phyloP scores from a whole-genome alignment of 1,140 invertebrate species.

The Ectropis grisescens region DNA sequence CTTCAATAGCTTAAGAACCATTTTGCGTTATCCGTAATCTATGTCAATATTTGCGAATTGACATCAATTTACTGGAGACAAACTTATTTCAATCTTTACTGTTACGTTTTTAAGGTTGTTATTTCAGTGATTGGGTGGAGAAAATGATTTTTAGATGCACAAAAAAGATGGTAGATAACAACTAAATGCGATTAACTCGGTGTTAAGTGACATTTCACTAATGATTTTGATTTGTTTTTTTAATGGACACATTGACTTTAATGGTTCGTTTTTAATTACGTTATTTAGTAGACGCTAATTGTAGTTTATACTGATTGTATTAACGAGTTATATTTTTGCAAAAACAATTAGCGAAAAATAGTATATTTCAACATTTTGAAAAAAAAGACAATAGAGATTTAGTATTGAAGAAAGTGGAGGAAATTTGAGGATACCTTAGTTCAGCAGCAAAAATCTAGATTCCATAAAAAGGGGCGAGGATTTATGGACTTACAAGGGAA shows the following conservation, averaged over 20 bases:
- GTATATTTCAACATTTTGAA: too few species aligned
- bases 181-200: constrained; percentile 50
- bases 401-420: too few species aligned
- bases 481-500: too few species aligned
- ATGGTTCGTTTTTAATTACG: too few species aligned
- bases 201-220: constrained; percentile 50
- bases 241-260: background rate
- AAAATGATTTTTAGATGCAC: constrained; percentile 27
- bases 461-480: too few species aligned
- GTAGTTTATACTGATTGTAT: too few species aligned
- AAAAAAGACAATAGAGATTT: too few species aligned
- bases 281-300: too few species aligned
- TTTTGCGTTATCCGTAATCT: constrained; percentile 20
- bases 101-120: constrained; percentile 1
- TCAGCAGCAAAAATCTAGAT: too few species aligned
- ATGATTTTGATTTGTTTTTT: constrained; percentile 44
- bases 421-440: too few species aligned
- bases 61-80: constrained; percentile 13
- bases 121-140: constrained; percentile 1
- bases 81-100: constrained; percentile 5
- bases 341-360: too few species aligned
- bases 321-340: too few species aligned
- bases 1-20: constrained; percentile 15
- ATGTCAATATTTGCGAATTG: constrained; percentile 43
- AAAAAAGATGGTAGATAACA: constrained; percentile 48